phyloP scores from a whole-genome alignment of 1,140 invertebrate genomes.

The Megalonaias nervosa region DNA sequence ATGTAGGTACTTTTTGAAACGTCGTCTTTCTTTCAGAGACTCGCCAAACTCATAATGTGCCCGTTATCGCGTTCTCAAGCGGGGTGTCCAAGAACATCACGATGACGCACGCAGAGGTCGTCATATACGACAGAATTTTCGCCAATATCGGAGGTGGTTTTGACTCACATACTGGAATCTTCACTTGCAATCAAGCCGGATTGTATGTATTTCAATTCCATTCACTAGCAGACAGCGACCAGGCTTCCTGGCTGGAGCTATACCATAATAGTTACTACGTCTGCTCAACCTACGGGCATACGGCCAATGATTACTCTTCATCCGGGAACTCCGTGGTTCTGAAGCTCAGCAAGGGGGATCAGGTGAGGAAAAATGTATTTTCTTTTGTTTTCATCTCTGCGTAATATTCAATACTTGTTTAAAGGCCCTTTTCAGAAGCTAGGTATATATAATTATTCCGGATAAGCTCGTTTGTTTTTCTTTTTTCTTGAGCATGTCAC shows the following conservation, averaged over 20 bases:
- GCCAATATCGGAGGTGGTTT: constrained; percentile 19
- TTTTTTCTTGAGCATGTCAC: too few species aligned
- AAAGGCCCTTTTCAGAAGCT: too few species aligned
- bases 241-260: constrained; percentile 29
- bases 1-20: too few species aligned
- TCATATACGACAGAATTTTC: constrained; percentile 25
- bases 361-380: constrained; percentile 3
- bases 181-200: constrained; percentile 8
- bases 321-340: constrained; percentile 28
- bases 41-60: background rate
- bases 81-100: constrained; percentile 10
- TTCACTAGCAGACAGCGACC: constrained; percentile 11
- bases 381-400: background rate
- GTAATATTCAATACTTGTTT: too few species aligned
- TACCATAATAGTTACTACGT: constrained; percentile 24
- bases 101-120: constrained; percentile 14
- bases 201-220: constrained; percentile 31
- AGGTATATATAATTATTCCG: too few species aligned
- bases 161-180: constrained; percentile 11
- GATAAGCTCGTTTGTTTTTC: too few species aligned
- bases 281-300: constrained; percentile 25
- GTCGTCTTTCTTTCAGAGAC: too few species aligned
- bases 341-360: constrained; percentile 12
- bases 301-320: constrained; percentile 7
- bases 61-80: constrained; percentile 24